phyloP scores from a whole-genome alignment of 1,140 invertebrate species.

The Zaprionus taronus region DNA sequence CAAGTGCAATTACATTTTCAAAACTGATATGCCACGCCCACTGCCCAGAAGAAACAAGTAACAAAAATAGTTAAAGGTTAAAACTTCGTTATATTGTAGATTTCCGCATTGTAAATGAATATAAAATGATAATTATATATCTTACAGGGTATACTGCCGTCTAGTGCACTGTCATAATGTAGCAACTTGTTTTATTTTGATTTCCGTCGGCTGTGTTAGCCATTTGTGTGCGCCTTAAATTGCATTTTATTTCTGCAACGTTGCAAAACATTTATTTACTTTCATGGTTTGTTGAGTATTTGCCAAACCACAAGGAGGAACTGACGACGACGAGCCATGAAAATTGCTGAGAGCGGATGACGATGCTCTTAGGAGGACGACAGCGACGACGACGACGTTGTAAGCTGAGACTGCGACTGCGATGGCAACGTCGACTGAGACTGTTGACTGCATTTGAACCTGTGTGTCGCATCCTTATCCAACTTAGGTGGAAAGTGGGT shows the following conservation, averaged over 20 bases:
- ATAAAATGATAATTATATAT: no score
- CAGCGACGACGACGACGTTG: conserved; percentile 29
- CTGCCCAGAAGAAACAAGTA: not conserved
- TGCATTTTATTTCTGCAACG: conserved; percentile 83
- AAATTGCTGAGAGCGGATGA: conserved; percentile 45
- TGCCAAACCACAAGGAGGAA: conserved; percentile 78
- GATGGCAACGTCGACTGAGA: conserved; percentile 46
- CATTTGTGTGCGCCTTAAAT: conserved; percentile 82
- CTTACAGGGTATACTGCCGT: not conserved
- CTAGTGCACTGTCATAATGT: conserved; percentile 22
- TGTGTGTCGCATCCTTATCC: conserved; percentile 65
- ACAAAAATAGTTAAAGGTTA: not conserved
- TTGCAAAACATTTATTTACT: conserved; percentile 83
- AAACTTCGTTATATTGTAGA: not conserved
- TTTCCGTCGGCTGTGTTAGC: conserved; percentile 53
- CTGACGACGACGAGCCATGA: conserved; percentile 55
- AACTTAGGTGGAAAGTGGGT: conserved; percentile 1
- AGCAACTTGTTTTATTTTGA: conserved; percentile 36
- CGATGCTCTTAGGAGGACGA: conserved; percentile 1
- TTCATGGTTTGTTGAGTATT: conserved; percentile 83
- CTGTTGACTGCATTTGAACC: conserved; percentile 78
- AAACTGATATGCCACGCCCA: not conserved
- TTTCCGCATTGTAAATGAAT: not conserved
- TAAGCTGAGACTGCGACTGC: conserved; percentile 21
- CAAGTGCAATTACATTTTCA: not conserved